phyloP scores from a whole-genome alignment of 2,113 vertebrate genomes.

The Stigmatopora argus region DNA sequence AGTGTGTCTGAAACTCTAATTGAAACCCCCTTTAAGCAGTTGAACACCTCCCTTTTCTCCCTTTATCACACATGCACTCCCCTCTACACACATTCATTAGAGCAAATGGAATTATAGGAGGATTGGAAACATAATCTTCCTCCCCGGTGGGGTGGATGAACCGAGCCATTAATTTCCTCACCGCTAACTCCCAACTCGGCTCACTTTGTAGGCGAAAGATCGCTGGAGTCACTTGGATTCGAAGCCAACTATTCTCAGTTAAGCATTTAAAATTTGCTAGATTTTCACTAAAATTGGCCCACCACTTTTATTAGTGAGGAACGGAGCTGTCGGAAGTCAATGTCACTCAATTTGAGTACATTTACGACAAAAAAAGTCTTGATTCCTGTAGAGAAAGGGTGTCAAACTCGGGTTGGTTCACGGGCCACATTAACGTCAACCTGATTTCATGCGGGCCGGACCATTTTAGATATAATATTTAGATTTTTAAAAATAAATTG shows the following conservation, averaged over 20 bases:
- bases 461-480: too few species aligned
- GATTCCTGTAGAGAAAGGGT: too few species aligned
- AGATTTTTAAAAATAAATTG: too few species aligned
- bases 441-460: too few species aligned
- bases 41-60: constrained; percentile 9
- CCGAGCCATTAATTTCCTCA: constrained; percentile 49
- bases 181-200: constrained; percentile 29
- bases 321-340: too few species aligned
- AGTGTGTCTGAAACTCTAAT: constrained; percentile 23
- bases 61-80: constrained; percentile 5
- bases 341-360: too few species aligned
- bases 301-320: neutral
- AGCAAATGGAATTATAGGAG: constrained; percentile 60
- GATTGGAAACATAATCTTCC: constrained; percentile 59
- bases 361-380: too few species aligned
- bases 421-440: too few species aligned
- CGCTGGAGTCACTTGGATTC: neutral
- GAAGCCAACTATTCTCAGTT: neutral
- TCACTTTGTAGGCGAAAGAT: neutral
- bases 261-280: too few species aligned
- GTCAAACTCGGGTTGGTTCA: too few species aligned
- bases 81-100: constrained; percentile 49
- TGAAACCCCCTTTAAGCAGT: constrained; percentile 29
- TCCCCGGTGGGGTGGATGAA: constrained; percentile 45
- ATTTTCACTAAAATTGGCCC: neutral